Evolutionary conservation across 2,888 invertebrate genomes (phyloP), one percentile per base, ranked within the genome.

Genomic region (Noctuana brunneofusca): DNA sequence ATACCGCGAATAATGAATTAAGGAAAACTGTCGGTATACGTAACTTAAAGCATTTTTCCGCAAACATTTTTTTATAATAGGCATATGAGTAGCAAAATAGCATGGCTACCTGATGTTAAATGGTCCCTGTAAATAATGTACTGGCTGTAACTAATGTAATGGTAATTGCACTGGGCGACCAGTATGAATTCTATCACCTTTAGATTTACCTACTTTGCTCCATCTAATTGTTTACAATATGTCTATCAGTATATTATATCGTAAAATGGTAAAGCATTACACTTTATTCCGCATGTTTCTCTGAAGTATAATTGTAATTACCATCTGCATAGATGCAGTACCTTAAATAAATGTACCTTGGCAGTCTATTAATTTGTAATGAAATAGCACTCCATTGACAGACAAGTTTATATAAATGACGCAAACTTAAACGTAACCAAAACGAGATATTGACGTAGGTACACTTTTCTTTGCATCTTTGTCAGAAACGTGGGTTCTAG

Each of bases 381-480:
- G 1, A 9, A 43, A 43, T n/a, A 35, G 35, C 2, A 35, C 35
- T 35, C n/a, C 35, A 4, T n/a, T 35, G 35, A 35, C 35, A 4
- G 35, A 35, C 35, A 35, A 35, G 35, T 35, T 12, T 35, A 35
- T 35, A n/a, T 35, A 16, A 30, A 30, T 56, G 57, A 57, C 48
- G 57, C 32, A 56, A 56, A 56, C 16, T 30, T 11, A 12, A 20
- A 32, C 43, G 16, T 18, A 46, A 46, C 18, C 27, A 6, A 52
- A 1, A 5, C 30, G n/a, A 12, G 27, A 30, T 30, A n/a, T n/a
- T 46, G 53, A 53, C 59, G 59, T 46, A 46, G 30, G 38, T 58
- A 49, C 41, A 60, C 46, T 27, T 60, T 35, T 60, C 54, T 54
- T 58, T 46, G 32, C 32, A 24, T 20, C 38, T 55, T 43, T 43